Evolutionary conservation across 2,113 vertebrate species (phyloP), one percentile per base, ranked within the genome.

Genomic region (Anarrhichthys ocellatus): DNA sequence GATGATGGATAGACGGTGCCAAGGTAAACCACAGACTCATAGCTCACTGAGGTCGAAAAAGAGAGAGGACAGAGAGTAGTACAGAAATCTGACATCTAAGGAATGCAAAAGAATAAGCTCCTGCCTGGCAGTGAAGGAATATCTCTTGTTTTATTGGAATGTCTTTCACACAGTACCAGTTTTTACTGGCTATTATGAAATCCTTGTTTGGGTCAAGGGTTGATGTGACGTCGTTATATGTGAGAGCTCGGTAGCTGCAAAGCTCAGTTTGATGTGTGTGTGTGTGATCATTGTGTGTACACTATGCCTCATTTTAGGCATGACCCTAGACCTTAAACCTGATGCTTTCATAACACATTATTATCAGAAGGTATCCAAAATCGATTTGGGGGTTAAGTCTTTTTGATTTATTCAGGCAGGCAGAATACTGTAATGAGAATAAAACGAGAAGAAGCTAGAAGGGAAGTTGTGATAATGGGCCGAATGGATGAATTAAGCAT

Each of bases 11-110:
- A 6, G 17, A 66, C 20, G 9, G 15, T 67, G 67, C 75, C 81
- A 77, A 64, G 22, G 34, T 82, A 48, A 89, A 88, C 69, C 58
- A 64, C 58, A 80, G 50, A 56, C 46, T 48, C 38, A 29, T 66
- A 42, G 56, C 64, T 85, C 58, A 64, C 32, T 38, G 18, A 1
- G 13, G 13, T 42, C 68, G 74, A 52, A 63, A 62, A 73, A 20
- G 62, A 56, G 69, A 18, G 76, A 69, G 65, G 32, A 83, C 29
- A 61, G 36, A 42, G 29, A 42, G 29, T 67, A 27, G 58, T 73
- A 78, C 48, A 15, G 32, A 84, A 67, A 89, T 62, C 8, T 76
- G 54, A 44, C 14, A 46, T 69, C 44, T 36, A 34, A 65, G 62
- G 48, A 85, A 83, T 80, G 67, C 48, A 77, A 44, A 84, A 34